Evolutionary conservation across 2,113 vertebrate species (phyloP), one percentile per base, ranked within the genome.

Genomic region (Pagrus major): DNA sequence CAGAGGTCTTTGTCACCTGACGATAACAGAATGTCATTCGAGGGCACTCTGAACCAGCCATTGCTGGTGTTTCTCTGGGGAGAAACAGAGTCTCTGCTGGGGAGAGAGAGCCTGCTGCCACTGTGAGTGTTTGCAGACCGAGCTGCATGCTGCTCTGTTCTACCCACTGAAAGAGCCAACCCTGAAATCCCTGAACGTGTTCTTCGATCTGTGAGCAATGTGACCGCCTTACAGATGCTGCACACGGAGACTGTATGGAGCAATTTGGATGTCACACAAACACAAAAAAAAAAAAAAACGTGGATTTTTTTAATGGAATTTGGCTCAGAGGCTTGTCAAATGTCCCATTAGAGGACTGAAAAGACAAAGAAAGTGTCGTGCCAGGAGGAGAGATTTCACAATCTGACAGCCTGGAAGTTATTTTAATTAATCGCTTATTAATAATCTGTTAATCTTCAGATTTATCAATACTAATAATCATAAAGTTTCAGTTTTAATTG

Each of bases 401-500:
- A 23, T 23, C 20, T 15, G 21, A 44, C 35, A 37, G 21, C 51
- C 23, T 16, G 0, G 12, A 58, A 16, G 6, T 56, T 33, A n/a
- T 44, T 71, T 71, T 58, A 71, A 58, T 64, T 9, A 39, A 49
- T 2, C 2, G 0, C 8, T 27, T 20, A 21, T 41, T 41, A 51
- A 73, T 59, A 7, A 73, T 58, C 18, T 46, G 6, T n/a, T 71
- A 6, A 44, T 0, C 15, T 35, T 23, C 1, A 27, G 31, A 49
- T 52, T 14, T 16, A 55, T 11, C 56, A 23, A 39, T 9, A 35
- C 27, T 9, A 12, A 4, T 31, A 14, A 5, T n/a, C 12, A 70
- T 47, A 59, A 55, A 64, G 61, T 78, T 73, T 2, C 46, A 71
- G 49, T 51, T 8, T 29, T 44, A 73, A 39, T 37, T 39, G 16